Percentiles rank a stretch among this genome's conserved stretches.
Conservation (phyloP, 2,797 vertebrate genomes). For the Rhinophrynus dorsalis region DNA sequence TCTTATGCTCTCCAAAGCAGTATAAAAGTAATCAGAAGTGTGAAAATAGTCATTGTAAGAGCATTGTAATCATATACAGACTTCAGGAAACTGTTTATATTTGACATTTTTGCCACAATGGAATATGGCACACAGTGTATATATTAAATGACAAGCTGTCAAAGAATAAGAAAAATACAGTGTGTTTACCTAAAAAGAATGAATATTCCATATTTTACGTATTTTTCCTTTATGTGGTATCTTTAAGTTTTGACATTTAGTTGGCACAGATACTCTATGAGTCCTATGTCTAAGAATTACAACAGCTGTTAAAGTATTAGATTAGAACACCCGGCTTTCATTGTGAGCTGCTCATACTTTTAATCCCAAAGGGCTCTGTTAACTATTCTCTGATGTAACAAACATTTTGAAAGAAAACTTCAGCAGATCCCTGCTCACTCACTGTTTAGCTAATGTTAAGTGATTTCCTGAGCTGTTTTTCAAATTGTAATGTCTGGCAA, state of each 20-base stretch:
- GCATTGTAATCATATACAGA: constrained; percentile 50
- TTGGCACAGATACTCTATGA: constrained; percentile 9
- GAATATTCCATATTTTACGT: background rate
- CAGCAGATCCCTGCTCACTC: constrained; percentile 14
- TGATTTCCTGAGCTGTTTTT: constrained; percentile 51
- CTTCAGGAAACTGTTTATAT: constrained; percentile 43
- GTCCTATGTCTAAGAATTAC: constrained; percentile 27
- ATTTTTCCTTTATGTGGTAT: background rate
- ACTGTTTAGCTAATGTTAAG: constrained; percentile 53
- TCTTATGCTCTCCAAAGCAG: background rate
- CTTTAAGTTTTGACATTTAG: constrained; percentile 19
- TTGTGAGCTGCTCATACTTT: constrained; percentile 12
- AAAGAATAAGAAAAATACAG: background rate
- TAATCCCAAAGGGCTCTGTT: accelerated
- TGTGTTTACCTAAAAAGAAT: constrained; percentile 34
- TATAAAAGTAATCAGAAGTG: constrained; percentile 31
- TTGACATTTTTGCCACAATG: constrained; percentile 22
- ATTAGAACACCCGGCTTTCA: constrained; percentile 21
- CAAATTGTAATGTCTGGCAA: constrained; percentile 41
- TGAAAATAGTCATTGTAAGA: constrained; percentile 54
- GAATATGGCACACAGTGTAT: constrained; percentile 21
- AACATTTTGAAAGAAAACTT: constrained; percentile 52
- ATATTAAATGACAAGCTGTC: constrained; percentile 38
- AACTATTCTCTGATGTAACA: constrained; percentile 38
- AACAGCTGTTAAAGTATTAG: constrained; percentile 49